Percentiles rank a stretch among this genome's conserved stretches.
Evolutionary conservation across 2,888 invertebrate genomes (phyloP).

Genomic region (Pollenia amentaria): DNA sequence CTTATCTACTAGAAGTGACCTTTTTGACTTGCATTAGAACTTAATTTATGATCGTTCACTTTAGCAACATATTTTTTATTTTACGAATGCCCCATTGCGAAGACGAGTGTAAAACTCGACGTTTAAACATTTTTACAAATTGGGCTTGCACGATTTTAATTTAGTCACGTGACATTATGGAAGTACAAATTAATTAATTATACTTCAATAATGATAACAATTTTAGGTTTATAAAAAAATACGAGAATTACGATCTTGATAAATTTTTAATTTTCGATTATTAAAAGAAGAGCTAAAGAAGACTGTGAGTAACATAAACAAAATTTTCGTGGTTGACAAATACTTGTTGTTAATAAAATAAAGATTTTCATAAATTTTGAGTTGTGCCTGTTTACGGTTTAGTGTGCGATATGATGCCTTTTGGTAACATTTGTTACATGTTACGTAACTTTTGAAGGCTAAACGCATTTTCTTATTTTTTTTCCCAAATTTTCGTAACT

Average conservation of each 20-base stretch:
- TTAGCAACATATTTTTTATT: neutral
- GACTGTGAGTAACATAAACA: too few species aligned
- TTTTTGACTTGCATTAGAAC: neutral
- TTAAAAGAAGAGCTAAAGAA: too few species aligned
- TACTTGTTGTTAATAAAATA: too few species aligned
- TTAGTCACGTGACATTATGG: constrained; percentile 33
- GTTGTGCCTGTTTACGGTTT: too few species aligned
- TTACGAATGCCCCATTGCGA: neutral
- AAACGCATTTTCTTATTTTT: too few species aligned
- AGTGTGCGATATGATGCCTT: too few species aligned
- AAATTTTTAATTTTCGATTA: too few species aligned
- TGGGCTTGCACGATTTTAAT: constrained; percentile 18
- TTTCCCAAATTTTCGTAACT: too few species aligned
- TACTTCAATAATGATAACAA: neutral
- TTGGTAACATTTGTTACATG: too few species aligned
- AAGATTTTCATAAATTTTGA: too few species aligned
- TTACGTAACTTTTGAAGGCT: too few species aligned
- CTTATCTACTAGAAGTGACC: constrained; percentile 18
- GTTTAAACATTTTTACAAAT: neutral
- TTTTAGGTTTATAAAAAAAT: neutral
- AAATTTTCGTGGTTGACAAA: too few species aligned
- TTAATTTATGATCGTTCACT: neutral
- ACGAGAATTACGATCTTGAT: neutral
- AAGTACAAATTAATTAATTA: neutral
- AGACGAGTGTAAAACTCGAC: neutral